Base-by-base conservation (phyloP, 2,797 vertebrate species). In the Macrochelys suwanniensis region DNA sequence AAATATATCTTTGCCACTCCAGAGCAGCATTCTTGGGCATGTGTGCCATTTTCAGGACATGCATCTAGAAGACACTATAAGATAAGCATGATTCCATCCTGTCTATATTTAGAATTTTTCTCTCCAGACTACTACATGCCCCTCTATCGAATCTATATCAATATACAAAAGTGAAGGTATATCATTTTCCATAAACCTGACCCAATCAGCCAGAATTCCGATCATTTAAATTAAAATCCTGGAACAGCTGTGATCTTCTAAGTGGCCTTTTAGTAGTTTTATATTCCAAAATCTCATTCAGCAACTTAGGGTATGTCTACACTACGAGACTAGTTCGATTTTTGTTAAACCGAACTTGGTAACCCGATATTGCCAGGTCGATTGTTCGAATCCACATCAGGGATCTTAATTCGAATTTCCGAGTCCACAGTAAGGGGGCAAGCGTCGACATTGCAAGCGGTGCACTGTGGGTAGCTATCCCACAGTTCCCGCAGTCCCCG, bases 131-230 rank as follows among this genome's bases (percentile, higher is more conserved):
- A 68, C 86, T 92, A 90, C 0, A 68, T 68, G 4, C 28, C 88
- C 74, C 82, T 77, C 56, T 59, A 86, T 11, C 25, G 42, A 74
- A 89, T 59, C 82, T 93, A 45, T 56, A 85, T 21, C 51, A 65
- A 4, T n/a, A 68, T 53, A 61, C 93, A 94, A 82, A 68, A 49
- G 25, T 88, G 81, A 17, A 88, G 83, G 71, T 61, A 50, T 61
- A 81, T 57, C 42, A 68, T 80, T 95, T 92, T 71, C 80, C 57
- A 65, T 77, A 88, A 81, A 88, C 87, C 21, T 83, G 45, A 91
- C 23, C 37, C 61, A 91, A 42, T 1, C 82, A 50, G 21, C 37
- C 86, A 26, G 91, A 76, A 5, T 81, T 89, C 16, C 49, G 61
- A 80, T 19, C 45, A 79, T 81, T 88, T 61, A 28, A 87, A n/a